A percentile compares a stretch with the other conserved stretches of the same genome.
phyloP scores from a whole-genome alignment of 2,888 invertebrate species.

The Amphipyra tragopoginis region DNA sequence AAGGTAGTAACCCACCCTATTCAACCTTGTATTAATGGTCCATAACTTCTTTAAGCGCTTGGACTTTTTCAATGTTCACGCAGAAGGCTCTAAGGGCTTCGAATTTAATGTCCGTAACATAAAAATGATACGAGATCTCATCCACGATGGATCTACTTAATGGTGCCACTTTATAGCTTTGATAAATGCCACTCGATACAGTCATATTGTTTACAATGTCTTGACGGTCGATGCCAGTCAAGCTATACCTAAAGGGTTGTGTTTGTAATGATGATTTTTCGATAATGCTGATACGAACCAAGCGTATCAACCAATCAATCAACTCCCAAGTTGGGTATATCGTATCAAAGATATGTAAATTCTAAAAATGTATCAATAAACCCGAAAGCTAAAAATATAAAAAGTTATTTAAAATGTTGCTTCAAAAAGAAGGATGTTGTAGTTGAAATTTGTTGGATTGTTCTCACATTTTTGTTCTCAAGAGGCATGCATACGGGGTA shows the following conservation, averaged over 20 bases:
- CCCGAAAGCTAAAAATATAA: too few relatives aligned
- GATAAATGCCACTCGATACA: slow-evolving; percentile 69
- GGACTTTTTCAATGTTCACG: slow-evolving; percentile 45
- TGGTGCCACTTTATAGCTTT: slow-evolving; percentile 64
- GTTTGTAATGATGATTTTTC: neutral
- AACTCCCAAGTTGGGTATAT: too few relatives aligned
- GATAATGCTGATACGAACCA: too few relatives aligned
- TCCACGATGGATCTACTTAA: slow-evolving; percentile 61
- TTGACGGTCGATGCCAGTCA: neutral
- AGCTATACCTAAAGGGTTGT: neutral
- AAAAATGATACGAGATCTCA: slow-evolving; percentile 70
- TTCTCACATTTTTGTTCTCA: too few relatives aligned
- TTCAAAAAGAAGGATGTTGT: too few relatives aligned
- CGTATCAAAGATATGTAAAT: too few relatives aligned
- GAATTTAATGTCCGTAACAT: slow-evolving; percentile 61
- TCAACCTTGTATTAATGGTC: slow-evolving; percentile 44
- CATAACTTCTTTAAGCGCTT: slow-evolving; percentile 43
- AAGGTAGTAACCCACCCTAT: neutral
- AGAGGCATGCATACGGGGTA: too few relatives aligned
- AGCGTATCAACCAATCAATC: too few relatives aligned
- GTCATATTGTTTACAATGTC: slow-evolving; percentile 62
- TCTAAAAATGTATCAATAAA: too few relatives aligned
- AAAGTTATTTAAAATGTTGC: too few relatives aligned
- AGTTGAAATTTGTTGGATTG: too few relatives aligned
- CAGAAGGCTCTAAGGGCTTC: slow-evolving; percentile 41